Conservation (phyloP, 2,888 invertebrate genomes). For the Plutella xylostella region DNA sequence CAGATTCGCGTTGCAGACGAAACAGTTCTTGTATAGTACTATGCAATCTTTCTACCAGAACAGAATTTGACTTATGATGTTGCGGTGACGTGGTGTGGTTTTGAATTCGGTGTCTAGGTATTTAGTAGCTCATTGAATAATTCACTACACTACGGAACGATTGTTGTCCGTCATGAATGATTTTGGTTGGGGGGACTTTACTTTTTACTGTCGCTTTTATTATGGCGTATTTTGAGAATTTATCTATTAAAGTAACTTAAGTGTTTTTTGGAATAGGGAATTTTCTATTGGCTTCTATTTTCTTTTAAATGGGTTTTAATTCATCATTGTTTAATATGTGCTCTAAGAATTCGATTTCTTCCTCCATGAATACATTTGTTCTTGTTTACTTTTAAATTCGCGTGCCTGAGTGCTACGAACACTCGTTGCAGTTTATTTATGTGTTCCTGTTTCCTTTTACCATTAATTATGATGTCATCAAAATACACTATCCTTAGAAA, state of each 20-base stretch:
- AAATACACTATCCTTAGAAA: no score
- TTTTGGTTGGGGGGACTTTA: conserved; percentile 17
- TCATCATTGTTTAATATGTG: conserved; percentile 24
- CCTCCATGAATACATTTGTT: conserved; percentile 21
- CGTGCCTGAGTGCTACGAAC: no score
- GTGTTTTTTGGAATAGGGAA: conserved; percentile 22
- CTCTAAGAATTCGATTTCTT: conserved; percentile 26
- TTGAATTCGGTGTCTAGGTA: conserved; percentile 14
- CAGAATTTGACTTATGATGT: conserved; percentile 17
- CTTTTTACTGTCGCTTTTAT: conserved; percentile 15
- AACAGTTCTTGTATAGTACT: conserved; percentile 14
- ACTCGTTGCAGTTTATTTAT: conserved; percentile 17
- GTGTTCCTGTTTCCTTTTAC: conserved; percentile 20
- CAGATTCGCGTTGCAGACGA: conserved; percentile 9
- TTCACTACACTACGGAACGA: conserved; percentile 17
- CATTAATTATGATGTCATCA: conserved; percentile 29
- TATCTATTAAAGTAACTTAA: conserved; percentile 17
- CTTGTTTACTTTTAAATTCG: conserved; percentile 20
- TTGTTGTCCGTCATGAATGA: conserved; percentile 16
- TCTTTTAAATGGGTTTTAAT: conserved; percentile 23
- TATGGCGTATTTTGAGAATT: conserved; percentile 17
- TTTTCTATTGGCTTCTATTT: conserved; percentile 20
- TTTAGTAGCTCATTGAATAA: conserved; percentile 15
- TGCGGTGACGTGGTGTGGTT: conserved; percentile 15
- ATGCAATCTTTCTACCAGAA: conserved; percentile 17